Conservation (phyloP, 2,113 vertebrate species). For the Etia nguti region DNA sequence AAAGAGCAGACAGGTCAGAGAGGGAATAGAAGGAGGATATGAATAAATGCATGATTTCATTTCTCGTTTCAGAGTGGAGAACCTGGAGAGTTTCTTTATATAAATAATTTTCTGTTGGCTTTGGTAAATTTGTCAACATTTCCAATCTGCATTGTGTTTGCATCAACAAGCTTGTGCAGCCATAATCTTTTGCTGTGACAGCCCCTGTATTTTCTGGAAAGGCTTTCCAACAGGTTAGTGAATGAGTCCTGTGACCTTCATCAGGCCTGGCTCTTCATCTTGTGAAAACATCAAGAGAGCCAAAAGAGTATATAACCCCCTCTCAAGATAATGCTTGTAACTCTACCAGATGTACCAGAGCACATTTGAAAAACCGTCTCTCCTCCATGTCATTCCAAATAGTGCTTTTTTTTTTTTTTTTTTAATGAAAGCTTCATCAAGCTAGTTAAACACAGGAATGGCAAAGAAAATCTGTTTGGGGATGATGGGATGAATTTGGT, state of each 20-base stretch:
- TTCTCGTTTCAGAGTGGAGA: not conserved
- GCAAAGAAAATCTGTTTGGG: not conserved
- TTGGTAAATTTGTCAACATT: not conserved
- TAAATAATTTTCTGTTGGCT: not conserved
- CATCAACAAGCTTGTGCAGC: not conserved
- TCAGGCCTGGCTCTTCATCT: not conserved
- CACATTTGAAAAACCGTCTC: not conserved
- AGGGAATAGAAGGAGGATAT: slow-evolving; percentile 1
- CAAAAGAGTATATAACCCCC: not conserved
- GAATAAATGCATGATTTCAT: slow-evolving; percentile 18
- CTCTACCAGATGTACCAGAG: not conserved
- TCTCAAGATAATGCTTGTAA: not conserved
- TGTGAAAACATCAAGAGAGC: not conserved
- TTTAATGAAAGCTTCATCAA: not conserved
- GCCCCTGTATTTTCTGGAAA: not conserved
- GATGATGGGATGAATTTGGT: not conserved
- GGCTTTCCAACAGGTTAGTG: not conserved
- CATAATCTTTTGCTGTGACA: not conserved
- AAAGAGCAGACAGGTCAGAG: slow-evolving; percentile 30
- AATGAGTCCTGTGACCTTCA: not conserved
- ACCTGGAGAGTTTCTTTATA: not conserved
- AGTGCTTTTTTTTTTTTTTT: not conserved
- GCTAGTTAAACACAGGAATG: not conserved
- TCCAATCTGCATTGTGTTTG: not conserved
- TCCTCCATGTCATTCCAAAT: not conserved